These are phyloP conservation scores for Stomatorhinus ivindoensis DNA, from an alignment of 2,113 vertebrate genomes.

Conservation along the genomic window DNA sequence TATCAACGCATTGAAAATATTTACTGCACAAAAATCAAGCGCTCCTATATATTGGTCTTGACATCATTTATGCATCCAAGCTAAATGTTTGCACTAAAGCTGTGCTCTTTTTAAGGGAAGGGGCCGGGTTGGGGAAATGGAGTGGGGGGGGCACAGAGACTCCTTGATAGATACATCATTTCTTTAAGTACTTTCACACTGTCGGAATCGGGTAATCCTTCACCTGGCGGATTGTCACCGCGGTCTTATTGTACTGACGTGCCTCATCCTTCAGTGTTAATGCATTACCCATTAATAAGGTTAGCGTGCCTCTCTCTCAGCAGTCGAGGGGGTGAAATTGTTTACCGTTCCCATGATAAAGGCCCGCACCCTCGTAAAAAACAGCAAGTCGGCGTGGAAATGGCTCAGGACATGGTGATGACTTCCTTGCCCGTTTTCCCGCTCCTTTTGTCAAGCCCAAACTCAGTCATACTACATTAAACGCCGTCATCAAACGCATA, in stretches of 20 bases:
- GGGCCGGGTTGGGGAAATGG: not conserved
- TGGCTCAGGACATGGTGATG: not conserved
- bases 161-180: slow-evolving; percentile 1
- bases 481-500: not conserved
- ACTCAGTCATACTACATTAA: not conserved
- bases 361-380: not conserved
- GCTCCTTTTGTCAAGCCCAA: not conserved
- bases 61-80: slow-evolving; percentile 21
- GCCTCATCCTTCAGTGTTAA: slow-evolving; percentile 9
- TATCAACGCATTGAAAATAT: slow-evolving; percentile 23
- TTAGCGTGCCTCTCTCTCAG: not conserved
- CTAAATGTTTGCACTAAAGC: not conserved
- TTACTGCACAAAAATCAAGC: slow-evolving; percentile 8
- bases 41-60: slow-evolving; percentile 16
- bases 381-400: not conserved
- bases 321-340: not conserved
- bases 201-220: slow-evolving; percentile 1
- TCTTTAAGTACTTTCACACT: slow-evolving; percentile 1
- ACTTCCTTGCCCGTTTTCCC: not conserved
- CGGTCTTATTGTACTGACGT: not conserved
- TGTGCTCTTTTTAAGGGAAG: not conserved
- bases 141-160: not conserved
- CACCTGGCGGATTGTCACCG: not conserved
- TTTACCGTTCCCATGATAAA: slow-evolving; percentile 8
- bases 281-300: slow-evolving; percentile 14